These are phyloP conservation scores for Coreoperca whiteheadi DNA, from an alignment of 2,113 vertebrate species.

Conservation along the genomic window DNA sequence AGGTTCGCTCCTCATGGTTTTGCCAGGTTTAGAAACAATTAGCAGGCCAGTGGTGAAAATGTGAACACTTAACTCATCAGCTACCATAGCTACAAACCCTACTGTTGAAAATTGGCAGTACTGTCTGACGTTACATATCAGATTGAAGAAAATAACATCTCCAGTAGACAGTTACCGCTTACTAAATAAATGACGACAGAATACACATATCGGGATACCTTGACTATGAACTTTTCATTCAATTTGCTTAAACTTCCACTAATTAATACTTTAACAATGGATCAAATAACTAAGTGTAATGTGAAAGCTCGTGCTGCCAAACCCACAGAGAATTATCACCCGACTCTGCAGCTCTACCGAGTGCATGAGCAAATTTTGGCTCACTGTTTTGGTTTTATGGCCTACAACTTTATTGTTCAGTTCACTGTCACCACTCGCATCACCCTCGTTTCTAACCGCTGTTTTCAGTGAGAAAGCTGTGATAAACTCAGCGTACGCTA, in stretches of 20 bases:
- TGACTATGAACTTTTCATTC: neutral
- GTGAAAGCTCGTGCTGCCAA: neutral
- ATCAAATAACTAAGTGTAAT: neutral
- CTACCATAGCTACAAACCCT: neutral
- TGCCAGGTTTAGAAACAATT: conserved; percentile 20
- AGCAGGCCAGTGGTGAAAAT: neutral
- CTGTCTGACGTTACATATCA: neutral
- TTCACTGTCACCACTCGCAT: too few relatives aligned
- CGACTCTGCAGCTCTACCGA: too few relatives aligned
- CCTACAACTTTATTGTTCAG: too few relatives aligned
- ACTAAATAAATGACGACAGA: neutral
- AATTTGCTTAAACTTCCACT: neutral
- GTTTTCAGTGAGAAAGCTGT: neutral
- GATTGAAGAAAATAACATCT: neutral
- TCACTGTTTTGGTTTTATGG: too few relatives aligned
- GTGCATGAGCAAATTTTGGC: too few relatives aligned
- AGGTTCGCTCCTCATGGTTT: neutral
- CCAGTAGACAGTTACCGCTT: neutral
- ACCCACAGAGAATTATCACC: neutral
- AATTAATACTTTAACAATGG: neutral
- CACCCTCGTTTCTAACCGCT: too few relatives aligned
- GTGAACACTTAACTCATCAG: neutral
- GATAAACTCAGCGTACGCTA: neutral
- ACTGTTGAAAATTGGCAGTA: neutral
- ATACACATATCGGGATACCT: neutral